Evolutionary conservation across 2,113 vertebrate genomes (phyloP).

Genomic region (Aramus guarauna): DNA sequence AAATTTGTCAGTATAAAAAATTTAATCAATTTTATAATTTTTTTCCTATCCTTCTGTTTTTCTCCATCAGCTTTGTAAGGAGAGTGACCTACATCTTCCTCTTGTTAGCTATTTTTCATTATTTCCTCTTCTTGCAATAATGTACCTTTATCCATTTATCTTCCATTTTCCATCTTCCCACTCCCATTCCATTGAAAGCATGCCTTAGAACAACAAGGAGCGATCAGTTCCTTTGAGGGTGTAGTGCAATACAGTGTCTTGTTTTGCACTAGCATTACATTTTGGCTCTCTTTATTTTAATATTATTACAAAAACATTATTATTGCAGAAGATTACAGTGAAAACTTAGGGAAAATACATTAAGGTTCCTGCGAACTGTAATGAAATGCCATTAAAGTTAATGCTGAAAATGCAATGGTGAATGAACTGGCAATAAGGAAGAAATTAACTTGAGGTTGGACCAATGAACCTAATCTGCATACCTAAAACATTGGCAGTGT

Average conservation of each 20-base stretch:
- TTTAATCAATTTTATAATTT: not conserved
- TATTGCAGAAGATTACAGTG: not conserved
- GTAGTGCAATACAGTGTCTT: not conserved
- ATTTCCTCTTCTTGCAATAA: not conserved
- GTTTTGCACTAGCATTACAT: not conserved
- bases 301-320: not conserved
- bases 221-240: not conserved
- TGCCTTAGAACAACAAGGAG: not conserved
- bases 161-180: not conserved
- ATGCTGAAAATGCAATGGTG: not conserved
- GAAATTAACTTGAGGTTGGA: not conserved
- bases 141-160: not conserved
- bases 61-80: not conserved
- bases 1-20: not conserved
- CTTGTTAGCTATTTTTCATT: not conserved
- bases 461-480: not conserved
- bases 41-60: not conserved
- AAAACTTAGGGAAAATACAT: not conserved
- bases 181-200: not conserved
- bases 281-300: not conserved
- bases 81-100: fast-evolving
- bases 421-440: not conserved
- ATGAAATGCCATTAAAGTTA: not conserved
- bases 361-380: not conserved
- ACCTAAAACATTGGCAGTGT: not conserved